Percentiles rank a stretch among this genome's conserved stretches.
Evolutionary conservation across 92 coral and sea anemone genomes (phyloP).

Genomic region (Zoanthus sociatus): DNA sequence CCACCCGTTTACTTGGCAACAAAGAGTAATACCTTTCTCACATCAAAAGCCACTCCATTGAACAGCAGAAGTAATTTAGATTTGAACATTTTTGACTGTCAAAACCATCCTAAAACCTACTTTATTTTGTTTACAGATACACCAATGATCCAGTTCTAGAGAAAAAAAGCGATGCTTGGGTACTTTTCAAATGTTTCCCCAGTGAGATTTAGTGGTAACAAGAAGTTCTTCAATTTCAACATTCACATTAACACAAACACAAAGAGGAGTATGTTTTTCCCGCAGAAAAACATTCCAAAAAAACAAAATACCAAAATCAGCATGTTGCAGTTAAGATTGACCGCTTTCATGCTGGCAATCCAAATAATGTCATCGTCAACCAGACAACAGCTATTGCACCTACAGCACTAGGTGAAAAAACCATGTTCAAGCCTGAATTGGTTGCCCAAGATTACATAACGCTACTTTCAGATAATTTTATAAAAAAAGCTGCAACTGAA

Average conservation of each 20-base stretch:
- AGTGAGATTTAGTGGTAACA: no score
- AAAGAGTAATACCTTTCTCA: no score
- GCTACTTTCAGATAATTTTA: constrained; percentile 1
- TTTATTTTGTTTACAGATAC: no score
- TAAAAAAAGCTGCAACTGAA: not conserved
- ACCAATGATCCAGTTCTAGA: no score
- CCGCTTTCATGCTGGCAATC: not conserved
- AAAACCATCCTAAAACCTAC: no score
- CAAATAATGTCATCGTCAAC: not conserved
- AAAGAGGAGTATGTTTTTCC: constrained; percentile 8
- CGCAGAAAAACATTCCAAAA: not conserved
- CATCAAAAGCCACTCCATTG: no score
- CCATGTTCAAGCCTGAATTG: not conserved
- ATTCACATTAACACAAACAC: not conserved
- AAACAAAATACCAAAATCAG: constrained; percentile 1
- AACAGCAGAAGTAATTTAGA: no score
- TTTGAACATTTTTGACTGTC: no score
- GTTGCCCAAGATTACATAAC: constrained; percentile 17
- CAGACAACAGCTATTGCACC: constrained; percentile 21
- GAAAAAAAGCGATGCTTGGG: no score
- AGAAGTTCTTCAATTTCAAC: no score
- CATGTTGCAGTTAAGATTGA: constrained; percentile 4
- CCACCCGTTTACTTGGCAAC: no score
- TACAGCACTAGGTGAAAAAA: not conserved
- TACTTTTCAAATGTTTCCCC: no score